Conservation (phyloP, 2,113 vertebrate species). For the Lamprologus tigripictilis region DNA sequence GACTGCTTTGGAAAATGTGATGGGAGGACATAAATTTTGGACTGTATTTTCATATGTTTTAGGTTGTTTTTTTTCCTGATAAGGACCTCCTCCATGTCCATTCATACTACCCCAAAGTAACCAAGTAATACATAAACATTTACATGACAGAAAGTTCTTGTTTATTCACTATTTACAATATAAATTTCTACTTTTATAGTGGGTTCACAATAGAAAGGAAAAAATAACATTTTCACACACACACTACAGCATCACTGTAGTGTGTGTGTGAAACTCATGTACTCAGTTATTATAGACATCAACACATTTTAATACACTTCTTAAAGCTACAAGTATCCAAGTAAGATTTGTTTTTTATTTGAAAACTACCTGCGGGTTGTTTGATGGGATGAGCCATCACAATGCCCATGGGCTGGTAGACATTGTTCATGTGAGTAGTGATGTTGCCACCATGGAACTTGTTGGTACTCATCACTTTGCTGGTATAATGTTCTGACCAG, state of each 20-base stretch:
- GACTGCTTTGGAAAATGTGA: neutral
- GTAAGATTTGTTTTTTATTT: neutral
- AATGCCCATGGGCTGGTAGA: slow-evolving; percentile 81
- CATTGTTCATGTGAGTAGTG: slow-evolving; percentile 73
- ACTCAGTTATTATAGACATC: neutral
- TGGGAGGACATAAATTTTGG: neutral
- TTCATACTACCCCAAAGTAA: neutral
- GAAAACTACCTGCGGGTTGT: slow-evolving; percentile 77
- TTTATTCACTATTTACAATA: neutral
- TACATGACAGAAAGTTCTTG: neutral
- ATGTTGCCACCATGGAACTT: slow-evolving; percentile 90
- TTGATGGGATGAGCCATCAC: slow-evolving; percentile 80
- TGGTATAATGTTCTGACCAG: slow-evolving; percentile 82
- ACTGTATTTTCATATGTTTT: neutral
- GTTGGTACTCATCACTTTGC: slow-evolving; percentile 80
- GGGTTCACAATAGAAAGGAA: neutral
- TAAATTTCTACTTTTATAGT: neutral
- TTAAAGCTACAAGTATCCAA: neutral
- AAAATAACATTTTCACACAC: neutral
- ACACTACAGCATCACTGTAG: neutral
- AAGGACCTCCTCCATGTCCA: neutral
- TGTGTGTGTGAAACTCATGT: neutral
- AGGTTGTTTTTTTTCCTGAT: accelerated
- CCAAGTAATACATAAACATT: neutral
- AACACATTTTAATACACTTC: neutral